Percentiles rank a stretch among this genome's conserved stretches.
These are phyloP conservation scores for Drosophila gaucha DNA, from an alignment of 2,888 invertebrate genomes.

Conservation along the genomic window DNA sequence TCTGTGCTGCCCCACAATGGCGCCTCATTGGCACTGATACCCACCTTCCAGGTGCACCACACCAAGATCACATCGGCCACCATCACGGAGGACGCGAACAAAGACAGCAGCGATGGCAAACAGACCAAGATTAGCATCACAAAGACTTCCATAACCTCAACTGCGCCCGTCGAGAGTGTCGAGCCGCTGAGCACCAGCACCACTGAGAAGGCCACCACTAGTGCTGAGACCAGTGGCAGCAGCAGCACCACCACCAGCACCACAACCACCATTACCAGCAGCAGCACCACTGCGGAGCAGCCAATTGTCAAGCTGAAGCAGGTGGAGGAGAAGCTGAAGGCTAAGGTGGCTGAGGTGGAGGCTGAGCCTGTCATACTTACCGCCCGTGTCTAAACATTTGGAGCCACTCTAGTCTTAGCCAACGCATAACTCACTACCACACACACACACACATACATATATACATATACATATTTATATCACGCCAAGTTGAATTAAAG, in stretches of 20 bases:
- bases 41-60: constrained; percentile 77
- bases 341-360: constrained; percentile 83
- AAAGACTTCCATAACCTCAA: constrained; percentile 69
- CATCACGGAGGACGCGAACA: constrained; percentile 62
- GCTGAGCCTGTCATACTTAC: constrained; percentile 84
- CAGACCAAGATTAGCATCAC: constrained; percentile 75
- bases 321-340: constrained; percentile 81
- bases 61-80: constrained; percentile 69
- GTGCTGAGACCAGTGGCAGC: constrained; percentile 46
- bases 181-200: constrained; percentile 42
- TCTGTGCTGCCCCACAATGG: constrained; percentile 73
- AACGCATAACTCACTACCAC: constrained; percentile 15
- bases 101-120: constrained; percentile 59
- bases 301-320: constrained; percentile 73
- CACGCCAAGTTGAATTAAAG: constrained; percentile 70
- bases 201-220: constrained; percentile 18
- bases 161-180: constrained; percentile 55
- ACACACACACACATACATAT: constrained; percentile 12
- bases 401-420: constrained; percentile 44
- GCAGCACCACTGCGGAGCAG: constrained; percentile 60
- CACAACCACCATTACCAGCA: constrained; percentile 20
- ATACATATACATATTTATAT: constrained; percentile 62
- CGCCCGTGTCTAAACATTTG: constrained; percentile 76
- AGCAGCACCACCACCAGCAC: constrained; percentile 29
- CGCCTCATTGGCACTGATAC: constrained; percentile 61